phyloP scores from a whole-genome alignment of 2,888 invertebrate species.

The Drosophila tanythrix region DNA sequence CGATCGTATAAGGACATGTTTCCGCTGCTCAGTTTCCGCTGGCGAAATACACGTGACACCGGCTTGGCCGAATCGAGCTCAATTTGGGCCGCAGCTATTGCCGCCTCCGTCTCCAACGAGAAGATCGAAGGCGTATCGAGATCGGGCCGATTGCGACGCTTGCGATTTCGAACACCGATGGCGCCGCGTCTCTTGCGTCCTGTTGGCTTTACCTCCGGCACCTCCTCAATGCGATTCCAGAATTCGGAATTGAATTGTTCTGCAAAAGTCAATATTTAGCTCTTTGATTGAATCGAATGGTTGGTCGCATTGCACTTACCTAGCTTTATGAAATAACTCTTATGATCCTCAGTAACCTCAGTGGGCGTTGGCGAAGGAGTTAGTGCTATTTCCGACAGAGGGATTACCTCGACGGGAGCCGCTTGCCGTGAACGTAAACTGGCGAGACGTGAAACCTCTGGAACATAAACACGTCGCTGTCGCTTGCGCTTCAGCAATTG shows the following conservation, averaged over 20 bases:
- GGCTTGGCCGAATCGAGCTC: constrained; percentile 59
- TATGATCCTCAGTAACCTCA: constrained; percentile 47
- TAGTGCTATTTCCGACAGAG: constrained; percentile 10
- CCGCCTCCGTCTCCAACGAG: constrained; percentile 63
- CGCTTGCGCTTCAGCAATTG: constrained; percentile 46
- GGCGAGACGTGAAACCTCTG: constrained; percentile 51
- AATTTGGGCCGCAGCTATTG: constrained; percentile 61
- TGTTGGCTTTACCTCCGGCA: constrained; percentile 49
- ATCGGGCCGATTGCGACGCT: constrained; percentile 55
- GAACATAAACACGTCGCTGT: constrained; percentile 59
- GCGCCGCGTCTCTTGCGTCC: constrained; percentile 59
- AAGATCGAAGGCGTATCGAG: constrained; percentile 29
- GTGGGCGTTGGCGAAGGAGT: constrained; percentile 42
- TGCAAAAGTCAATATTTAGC: constrained; percentile 17
- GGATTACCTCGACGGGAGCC: constrained; percentile 10
- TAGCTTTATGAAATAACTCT: constrained; percentile 32
- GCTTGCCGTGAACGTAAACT: constrained; percentile 59
- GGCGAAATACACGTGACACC: constrained; percentile 47
- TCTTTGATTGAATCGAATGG: not conserved
- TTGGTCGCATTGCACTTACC: constrained; percentile 33
- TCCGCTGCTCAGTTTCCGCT: constrained; percentile 50
- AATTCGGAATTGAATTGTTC: constrained; percentile 48
- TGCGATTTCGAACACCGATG: constrained; percentile 29
- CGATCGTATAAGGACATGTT: constrained; percentile 84
- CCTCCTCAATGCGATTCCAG: constrained; percentile 66